phyloP scores from a whole-genome alignment of 2,888 invertebrate species.

The Lottia scabra region DNA sequence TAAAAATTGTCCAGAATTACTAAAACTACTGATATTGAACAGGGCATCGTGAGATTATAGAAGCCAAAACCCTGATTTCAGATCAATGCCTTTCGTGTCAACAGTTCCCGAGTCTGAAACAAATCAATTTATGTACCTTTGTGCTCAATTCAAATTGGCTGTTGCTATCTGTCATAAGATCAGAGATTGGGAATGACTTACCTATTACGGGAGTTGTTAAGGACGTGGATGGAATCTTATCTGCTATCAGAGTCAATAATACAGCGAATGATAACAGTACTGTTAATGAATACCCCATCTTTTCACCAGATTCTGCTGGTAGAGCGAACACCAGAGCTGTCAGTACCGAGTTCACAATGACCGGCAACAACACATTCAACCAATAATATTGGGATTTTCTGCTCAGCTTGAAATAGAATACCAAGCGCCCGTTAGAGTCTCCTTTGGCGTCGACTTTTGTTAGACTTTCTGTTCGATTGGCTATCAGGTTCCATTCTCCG shows the following conservation, averaged over 20 bases:
- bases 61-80: too few relatives aligned
- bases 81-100: too few relatives aligned
- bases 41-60: too few relatives aligned
- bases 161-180: too few relatives aligned
- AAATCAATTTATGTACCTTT: too few relatives aligned
- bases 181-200: background rate
- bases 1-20: too few relatives aligned
- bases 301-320: slow-evolving; percentile 35
- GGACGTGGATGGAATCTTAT: slow-evolving; percentile 31
- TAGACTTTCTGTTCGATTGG: slow-evolving; percentile 10
- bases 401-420: slow-evolving; percentile 20
- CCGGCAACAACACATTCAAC: slow-evolving; percentile 30
- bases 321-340: slow-evolving; percentile 30
- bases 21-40: too few relatives aligned
- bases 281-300: slow-evolving; percentile 33
- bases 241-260: slow-evolving; percentile 28
- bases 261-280: slow-evolving; percentile 32
- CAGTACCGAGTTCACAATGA: slow-evolving; percentile 29
- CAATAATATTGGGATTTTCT: slow-evolving; percentile 28
- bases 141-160: too few relatives aligned
- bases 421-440: slow-evolving; percentile 19
- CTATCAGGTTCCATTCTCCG: slow-evolving; percentile 28
- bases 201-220: slow-evolving; percentile 28
- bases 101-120: too few relatives aligned
- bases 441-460: slow-evolving; percentile 9